Evolutionary conservation across 2,888 invertebrate genomes (phyloP), one percentile per base, ranked within the genome.

Genomic region (Thymelicus acteon): DNA sequence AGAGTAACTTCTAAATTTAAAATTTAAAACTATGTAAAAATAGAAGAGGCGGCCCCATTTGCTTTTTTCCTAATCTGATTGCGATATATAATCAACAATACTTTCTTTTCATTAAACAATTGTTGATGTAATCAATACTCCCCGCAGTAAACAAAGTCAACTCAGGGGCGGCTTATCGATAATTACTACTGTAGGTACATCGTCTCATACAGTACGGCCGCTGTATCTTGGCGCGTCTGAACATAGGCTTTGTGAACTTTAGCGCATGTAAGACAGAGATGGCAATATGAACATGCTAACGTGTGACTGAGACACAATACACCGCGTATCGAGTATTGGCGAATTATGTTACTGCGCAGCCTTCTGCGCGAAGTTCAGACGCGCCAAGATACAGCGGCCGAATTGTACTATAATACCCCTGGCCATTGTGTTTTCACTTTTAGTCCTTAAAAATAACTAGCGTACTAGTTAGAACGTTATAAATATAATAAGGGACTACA

Each of bases 41-140:
- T 84, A 85, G 85, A 82, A 89, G 87, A 93, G 92, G 92, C 93
- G 93, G 93, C 91, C 91, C 88, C 92, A 88, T 87, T 91, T 90
- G 83, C 86, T 84, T 83, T 31, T 31, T 88, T 85, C 79, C 81
- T 85, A 85, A 69, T 37, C 48, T 49, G 49, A 60, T 39, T 39
- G n/a, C 37, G n/a, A 39, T 37, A 58, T 44, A 44, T n/a, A 39
- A 6, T 37, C 39, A 58, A 54, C 24, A 54, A 19, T 54, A n/a
- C n/a, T 6, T 24, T 54, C 49, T 52, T 19, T 52, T 7, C 49
- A 52, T 19, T 52, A 7, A 52, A 54, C 54, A 54, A 24, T 60
- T n/a, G 54, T 37, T 60, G 60, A 61, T 63, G 69, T 63, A 69
- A 57, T 69, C 62, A 54, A 69, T 57, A 69, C 62, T 58, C 54